Base-by-base conservation (phyloP, 2,113 vertebrate genomes). In the Burhinus oedicnemus region DNA sequence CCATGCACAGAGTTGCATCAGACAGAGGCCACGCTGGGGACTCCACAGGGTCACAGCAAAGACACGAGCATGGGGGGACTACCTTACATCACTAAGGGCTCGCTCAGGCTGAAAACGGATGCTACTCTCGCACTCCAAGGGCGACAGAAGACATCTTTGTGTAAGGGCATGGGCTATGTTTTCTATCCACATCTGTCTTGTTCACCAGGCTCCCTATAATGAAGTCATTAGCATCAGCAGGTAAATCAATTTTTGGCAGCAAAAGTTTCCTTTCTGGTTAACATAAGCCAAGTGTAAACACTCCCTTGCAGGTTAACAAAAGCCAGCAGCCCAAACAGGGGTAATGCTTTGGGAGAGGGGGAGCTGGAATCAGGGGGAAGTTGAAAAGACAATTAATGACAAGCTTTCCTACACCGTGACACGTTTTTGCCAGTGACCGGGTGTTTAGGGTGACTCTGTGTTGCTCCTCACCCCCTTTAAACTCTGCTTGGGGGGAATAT, bases 291-390 rank as follows among this genome's bases (percentile, higher is more conserved):
- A 93, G 18, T 0, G 2, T 74, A 93, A 95, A 91, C 83, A 65
- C 9, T 58, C 61, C 66, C 62, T 80, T 44, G 26, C 38, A 94
- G 58, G 52, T 89, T 95, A 96, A 96, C 91, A 93, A 90, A 94
- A 97, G 72, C 74, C 89, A 95, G 89, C n/a, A 96, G 71, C 74
- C 58, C 52, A 8, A 81, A 87, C 9, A 81, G 70, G 78, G 83
- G 88, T 47, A 74, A 82, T 4, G 17, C 78, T 61, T 32, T 6
- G 30, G 36, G 45, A 81, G 65, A 85, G 64, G 25, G 26, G 22
- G n/a, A 84, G 45, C 17, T 0, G 17, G 82, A 79, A 57, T 30
- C 2, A 22, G 17, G n/a, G 21, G 10, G 14, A 34, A n/a, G 47
- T 36, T 49, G 71, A 81, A 90, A 90, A 95, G n/a, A 38, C 27